Evolutionary conservation across 2,113 vertebrate genomes (phyloP).

Genomic region (Oenanthe oenanthe): DNA sequence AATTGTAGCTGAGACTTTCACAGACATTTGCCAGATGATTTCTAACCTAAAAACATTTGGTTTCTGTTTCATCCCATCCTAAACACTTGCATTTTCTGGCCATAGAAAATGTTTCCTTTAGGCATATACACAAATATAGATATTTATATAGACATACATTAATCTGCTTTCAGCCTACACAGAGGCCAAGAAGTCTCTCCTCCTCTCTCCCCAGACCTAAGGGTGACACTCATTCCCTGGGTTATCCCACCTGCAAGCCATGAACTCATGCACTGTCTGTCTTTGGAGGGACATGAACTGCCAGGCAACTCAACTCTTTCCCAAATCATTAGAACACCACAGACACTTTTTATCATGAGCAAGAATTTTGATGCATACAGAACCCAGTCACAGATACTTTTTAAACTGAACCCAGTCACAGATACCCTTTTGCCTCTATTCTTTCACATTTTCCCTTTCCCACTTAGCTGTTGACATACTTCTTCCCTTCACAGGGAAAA

Average conservation of each 20-base stretch:
- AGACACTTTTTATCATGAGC: not conserved
- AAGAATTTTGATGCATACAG: not conserved
- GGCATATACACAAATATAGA: not conserved
- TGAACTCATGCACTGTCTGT: rapidly evolving
- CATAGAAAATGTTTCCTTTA: not conserved
- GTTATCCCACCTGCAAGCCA: not conserved
- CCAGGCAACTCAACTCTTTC: not conserved
- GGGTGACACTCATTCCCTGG: too few relatives aligned
- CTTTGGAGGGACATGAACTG: not conserved
- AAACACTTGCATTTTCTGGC: not conserved
- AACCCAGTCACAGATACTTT: not conserved
- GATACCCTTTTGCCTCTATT: not conserved
- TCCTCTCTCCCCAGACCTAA: not conserved
- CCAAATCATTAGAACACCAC: not conserved
- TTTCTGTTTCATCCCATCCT: not conserved
- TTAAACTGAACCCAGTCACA: not conserved
- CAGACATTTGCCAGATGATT: not conserved
- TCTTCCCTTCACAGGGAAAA: not conserved
- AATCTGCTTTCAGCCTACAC: not conserved
- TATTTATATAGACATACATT: rapidly evolving
- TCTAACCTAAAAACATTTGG: not conserved
- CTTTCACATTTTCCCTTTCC: not conserved
- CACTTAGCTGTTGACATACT: not conserved
- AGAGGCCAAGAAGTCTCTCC: not conserved
- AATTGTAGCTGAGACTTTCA: not conserved